Conservation (phyloP, 2,797 vertebrate genomes). For the Phalloptychus januarius region DNA sequence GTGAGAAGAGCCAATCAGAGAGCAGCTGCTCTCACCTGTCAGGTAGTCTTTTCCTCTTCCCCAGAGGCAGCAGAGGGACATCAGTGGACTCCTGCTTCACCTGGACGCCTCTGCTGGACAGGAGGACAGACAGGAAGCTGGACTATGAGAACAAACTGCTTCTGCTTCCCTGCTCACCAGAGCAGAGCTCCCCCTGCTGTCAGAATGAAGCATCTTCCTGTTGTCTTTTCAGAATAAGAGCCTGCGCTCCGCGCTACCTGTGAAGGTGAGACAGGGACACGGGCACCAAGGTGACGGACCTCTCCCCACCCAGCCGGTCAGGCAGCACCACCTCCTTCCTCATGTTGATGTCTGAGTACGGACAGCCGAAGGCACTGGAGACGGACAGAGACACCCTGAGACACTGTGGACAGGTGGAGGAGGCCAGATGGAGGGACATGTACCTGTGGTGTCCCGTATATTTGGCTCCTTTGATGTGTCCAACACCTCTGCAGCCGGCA, state of each 20-base stretch:
- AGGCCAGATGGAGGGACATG: not conserved
- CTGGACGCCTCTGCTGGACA: conserved; percentile 18
- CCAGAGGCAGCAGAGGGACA: conserved; percentile 51
- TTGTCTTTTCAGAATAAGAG: conserved; percentile 1
- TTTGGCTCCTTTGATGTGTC: conserved; percentile 83
- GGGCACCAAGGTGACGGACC: conserved; percentile 75
- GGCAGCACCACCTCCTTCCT: conserved; percentile 80
- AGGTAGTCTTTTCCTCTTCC: conserved; percentile 64
- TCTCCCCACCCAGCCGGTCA: conserved; percentile 79
- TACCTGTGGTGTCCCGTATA: conserved; percentile 82
- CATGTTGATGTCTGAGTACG: conserved; percentile 83
- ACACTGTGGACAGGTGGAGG: accelerated
- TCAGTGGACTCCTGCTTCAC: conserved; percentile 45
- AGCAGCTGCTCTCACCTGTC: conserved; percentile 39
- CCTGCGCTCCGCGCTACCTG: conserved; percentile 37
- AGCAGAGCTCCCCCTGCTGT: conserved; percentile 1
- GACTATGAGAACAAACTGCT: not conserved
- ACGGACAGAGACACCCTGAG: not conserved
- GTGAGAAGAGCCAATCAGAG: conserved; percentile 18
- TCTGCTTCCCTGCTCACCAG: no score
- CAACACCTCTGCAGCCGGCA: conserved; percentile 80
- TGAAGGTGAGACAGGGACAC: conserved; percentile 49
- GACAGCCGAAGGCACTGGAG: conserved; percentile 85
- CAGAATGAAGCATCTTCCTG: not conserved
- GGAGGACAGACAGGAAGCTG: not conserved